Base-by-base conservation (phyloP, 2,113 vertebrate species). In the Paramormyrops kingsleyae region DNA sequence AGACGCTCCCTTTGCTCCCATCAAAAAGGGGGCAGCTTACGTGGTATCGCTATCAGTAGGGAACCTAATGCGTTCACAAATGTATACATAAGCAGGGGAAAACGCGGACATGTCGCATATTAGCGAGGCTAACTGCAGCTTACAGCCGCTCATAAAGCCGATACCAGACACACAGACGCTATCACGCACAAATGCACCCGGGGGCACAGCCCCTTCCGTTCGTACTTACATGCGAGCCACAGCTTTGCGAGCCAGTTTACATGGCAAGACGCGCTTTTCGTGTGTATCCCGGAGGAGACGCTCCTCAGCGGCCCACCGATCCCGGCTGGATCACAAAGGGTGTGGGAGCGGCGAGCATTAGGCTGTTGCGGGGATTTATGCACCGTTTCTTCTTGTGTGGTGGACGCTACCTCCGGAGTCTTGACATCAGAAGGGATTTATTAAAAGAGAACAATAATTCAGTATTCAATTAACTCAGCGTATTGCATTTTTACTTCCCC, bases 211-310 rank as follows among this genome's bases (percentile, higher is more conserved):
- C n/a, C n/a, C 4, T 70, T 70, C 62, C n/a, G 62, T 80, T 31
- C 59, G 88, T 87, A 95, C 99, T 97, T 97, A 99, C 99, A 99
- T 99, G 97, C 97, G 97, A 97, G 97, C 98, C 94, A 98, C 97
- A 95, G 99, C 98, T 97, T 98, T 99, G 93, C 97, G 97, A 92
- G 98, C 98, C 97, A 99, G 96, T 97, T 98, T 99, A 96, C 97
- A 97, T 93, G 99, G 98, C 94, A 99, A 97, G 96, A 96, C 96
- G 91, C 97, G 97, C 92, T 97, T 99, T 96, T 99, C 98, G 92
- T 99, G 97, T 0, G 97, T 97, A 94, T 99, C 98, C 91, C 96
- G 97, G 95, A 99, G 98, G 94, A 99, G 98, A 98, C 99, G 98
- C 95, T 99, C 98, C 94, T 99, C 98, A 91, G 97, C 97, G 94